These are phyloP conservation scores for Cettia cetti DNA, from an alignment of 2,113 vertebrate species.

Conservation along the genomic window DNA sequence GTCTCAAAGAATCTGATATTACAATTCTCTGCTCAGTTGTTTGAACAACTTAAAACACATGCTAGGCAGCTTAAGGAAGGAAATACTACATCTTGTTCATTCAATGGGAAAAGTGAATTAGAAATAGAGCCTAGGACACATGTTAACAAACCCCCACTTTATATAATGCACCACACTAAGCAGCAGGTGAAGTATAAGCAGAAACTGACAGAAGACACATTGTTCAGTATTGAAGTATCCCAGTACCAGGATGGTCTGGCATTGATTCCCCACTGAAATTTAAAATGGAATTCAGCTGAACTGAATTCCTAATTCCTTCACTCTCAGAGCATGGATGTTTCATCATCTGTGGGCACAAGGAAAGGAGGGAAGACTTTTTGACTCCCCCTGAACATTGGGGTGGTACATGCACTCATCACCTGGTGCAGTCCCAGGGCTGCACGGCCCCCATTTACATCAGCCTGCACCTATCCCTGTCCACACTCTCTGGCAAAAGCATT, in stretches of 20 bases:
- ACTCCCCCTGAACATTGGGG: neutral
- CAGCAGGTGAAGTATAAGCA: slow-evolving; percentile 43
- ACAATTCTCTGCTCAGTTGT: neutral
- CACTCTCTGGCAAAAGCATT: neutral
- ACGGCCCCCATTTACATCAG: neutral
- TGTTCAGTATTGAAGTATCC: neutral
- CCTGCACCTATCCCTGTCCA: neutral
- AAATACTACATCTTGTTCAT: neutral
- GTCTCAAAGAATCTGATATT: neutral
- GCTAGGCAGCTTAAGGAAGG: neutral
- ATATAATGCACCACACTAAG: neutral
- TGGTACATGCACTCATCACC: neutral
- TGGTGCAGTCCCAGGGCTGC: neutral
- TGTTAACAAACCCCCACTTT: slow-evolving; percentile 30
- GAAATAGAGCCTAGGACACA: neutral
- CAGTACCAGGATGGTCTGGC: neutral
- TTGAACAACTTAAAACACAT: slow-evolving; percentile 30
- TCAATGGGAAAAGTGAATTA: neutral
- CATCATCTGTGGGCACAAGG: neutral
- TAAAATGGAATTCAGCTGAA: slow-evolving; percentile 1
- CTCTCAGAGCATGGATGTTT: neutral
- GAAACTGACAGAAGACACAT: slow-evolving; percentile 17
- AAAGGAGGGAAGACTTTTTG: neutral
- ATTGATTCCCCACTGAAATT: slow-evolving; percentile 20
- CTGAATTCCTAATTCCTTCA: neutral